Evolutionary conservation across 1,140 invertebrate genomes (phyloP).

Genomic region (Zeugodacus cucurbitae): DNA sequence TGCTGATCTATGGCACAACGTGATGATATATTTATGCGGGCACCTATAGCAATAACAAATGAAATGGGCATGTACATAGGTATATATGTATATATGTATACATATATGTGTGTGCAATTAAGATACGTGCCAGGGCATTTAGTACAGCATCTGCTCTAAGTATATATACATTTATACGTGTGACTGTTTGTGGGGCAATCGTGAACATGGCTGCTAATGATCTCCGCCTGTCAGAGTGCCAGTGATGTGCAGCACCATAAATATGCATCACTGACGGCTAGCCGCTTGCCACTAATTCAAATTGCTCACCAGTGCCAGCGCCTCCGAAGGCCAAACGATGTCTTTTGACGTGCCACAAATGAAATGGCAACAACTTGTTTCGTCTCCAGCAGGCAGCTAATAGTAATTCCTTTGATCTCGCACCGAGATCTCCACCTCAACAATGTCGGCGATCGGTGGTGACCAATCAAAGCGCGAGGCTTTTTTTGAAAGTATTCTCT

Average conservation of each 20-base stretch:
- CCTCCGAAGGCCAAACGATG: not conserved
- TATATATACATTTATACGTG: not conserved
- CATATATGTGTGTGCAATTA: not conserved
- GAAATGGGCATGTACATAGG: not conserved
- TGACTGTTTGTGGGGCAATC: not conserved
- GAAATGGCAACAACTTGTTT: constrained; percentile 36
- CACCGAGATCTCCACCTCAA: constrained; percentile 37
- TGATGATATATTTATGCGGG: not conserved
- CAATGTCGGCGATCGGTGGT: constrained; percentile 25
- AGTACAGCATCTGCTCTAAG: not conserved
- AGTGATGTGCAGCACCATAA: not conserved
- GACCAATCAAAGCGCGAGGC: constrained; percentile 28
- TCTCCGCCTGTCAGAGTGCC: not conserved
- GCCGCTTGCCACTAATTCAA: constrained; percentile 31
- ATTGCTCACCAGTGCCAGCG: not conserved
- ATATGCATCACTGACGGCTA: not conserved
- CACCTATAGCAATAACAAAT: too few relatives aligned
- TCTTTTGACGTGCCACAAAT: constrained; percentile 25
- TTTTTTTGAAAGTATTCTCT: not conserved
- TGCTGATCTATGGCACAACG: not conserved
- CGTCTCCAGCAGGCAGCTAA: constrained; percentile 1
- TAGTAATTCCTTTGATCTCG: constrained; percentile 23
- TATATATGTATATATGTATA: not conserved
- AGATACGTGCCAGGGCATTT: not conserved
- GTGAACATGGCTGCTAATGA: constrained; percentile 37